Base-by-base conservation (phyloP, 1,140 invertebrate species). In the Anthonomus grandis region DNA sequence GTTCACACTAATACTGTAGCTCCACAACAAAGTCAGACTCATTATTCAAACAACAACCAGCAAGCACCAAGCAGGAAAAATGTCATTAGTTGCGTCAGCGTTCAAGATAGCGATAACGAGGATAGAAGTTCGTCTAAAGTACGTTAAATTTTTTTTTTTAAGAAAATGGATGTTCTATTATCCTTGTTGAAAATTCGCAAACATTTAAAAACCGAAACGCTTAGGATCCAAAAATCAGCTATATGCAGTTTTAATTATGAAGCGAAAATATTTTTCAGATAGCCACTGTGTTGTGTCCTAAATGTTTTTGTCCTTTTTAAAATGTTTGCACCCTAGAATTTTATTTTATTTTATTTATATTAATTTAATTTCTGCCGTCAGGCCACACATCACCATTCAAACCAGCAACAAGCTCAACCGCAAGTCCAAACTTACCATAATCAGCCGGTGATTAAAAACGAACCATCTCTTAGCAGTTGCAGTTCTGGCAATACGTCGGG, bases 31-130 rank as follows among this genome's bases (percentile, higher is more conserved):
- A 18, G 27, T 15, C 51, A 62, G 47, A 19, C 63, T 49, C 18
- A 59, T 64, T 19, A 71, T 70, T 34, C 65, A 62, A 23, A 13
- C 49, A 24, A 17, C 18, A 18, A 5, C 8, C 25, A 25, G 21
- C 13, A 23, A 60, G 31, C 46, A 13, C 15, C 47, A 18, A 66
- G 34, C 45, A 75, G 84, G 49, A 83, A 87, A 68, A 86, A 88
- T 75, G 84, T 88, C 23, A 87, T 89, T 59, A 89, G 86, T 47
- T 90, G 88, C 74, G 86, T 90, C n/a, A 89, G 86, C 31, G 86
- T 91, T 19, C 83, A 78, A 57, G 89, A 92, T 67, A 88, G 86
- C 70, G 89, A 92, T 70, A 81, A 81, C 50, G 88, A 90, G 65
- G 85, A 86, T 38, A 74, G 78, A 46, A 84, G 81, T 66, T 68